phyloP scores from a whole-genome alignment of 2,797 vertebrate genomes.

The Myotis myotis region DNA sequence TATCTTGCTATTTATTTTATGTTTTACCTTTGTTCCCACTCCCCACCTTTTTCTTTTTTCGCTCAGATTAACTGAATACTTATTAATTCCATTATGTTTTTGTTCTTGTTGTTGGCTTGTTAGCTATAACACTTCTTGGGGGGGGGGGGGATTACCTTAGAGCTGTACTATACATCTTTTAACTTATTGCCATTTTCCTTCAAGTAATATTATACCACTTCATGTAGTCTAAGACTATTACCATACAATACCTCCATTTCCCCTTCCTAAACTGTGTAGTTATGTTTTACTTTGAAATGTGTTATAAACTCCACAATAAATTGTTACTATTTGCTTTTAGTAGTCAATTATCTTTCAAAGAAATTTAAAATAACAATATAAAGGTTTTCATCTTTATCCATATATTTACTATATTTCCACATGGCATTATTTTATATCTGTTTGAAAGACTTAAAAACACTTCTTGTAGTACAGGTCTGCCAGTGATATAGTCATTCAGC shows the following conservation, averaged over 20 bases:
- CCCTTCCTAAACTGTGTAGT: neutral
- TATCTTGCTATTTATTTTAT: neutral
- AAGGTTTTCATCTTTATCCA: neutral
- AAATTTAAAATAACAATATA: neutral
- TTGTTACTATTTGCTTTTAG: neutral
- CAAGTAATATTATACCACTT: neutral
- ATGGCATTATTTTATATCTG: neutral
- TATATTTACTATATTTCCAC: neutral
- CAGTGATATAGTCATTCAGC: neutral
- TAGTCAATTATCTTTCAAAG: neutral
- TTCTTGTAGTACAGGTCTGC: neutral
- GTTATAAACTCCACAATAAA: neutral
- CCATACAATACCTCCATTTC: neutral
- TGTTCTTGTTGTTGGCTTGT: neutral
- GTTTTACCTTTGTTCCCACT: neutral
- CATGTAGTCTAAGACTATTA: neutral
- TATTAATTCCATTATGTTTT: neutral
- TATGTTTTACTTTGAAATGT: neutral
- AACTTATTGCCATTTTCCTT: neutral
- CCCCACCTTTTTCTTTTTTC: neutral
- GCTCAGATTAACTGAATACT: neutral
- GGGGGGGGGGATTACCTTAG: neutral
- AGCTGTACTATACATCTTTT: neutral
- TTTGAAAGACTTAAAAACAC: constrained; percentile 12
- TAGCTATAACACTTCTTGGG: neutral